Evolutionary conservation across 2,888 invertebrate species (phyloP), one percentile per base, ranked within the genome.

Genomic region (Drosophila subsilvestris): DNA sequence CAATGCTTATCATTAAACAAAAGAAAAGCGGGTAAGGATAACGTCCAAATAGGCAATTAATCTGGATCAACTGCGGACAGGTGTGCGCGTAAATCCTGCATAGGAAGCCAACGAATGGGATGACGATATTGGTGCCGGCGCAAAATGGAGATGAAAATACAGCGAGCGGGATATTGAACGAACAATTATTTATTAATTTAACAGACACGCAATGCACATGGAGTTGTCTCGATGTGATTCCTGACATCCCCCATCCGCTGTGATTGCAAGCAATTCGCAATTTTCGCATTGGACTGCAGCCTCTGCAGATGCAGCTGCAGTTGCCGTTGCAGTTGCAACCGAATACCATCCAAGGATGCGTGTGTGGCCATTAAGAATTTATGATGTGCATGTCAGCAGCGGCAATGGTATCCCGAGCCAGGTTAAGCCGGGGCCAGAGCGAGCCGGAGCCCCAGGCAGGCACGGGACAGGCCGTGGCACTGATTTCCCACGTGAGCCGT

Each of bases 301-400:
- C 42, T 49, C 32, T 25, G 61, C 63, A 43, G 22, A 37, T 42
- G 25, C 62, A 49, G 18, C 18, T 58, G 42, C 37, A 32, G 42
- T 3, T 50, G 44, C 25, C n/a, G n/a, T n/a, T n/a, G n/a, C n/a
- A n/a, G n/a, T 25, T 63, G 62, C 58, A 60, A 12, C n/a, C 43
- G 63, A 32, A 25, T 27, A 43, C 47, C 43, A 47, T 45, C 37
- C 37, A 56, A 45, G 63, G 63, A 65, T 68, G 63, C 60, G 61
- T 82, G 70, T 45, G 63, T 63, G 62, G 54, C 67, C 88, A 89
- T 84, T 89, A 84, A 87, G 73, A 79, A 84, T 84, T 89, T 88
- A 84, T 84, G 77, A 77, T 87, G 80, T 70, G 58, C 70, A 84
- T 69, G 66, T 63, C 87, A 80, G 65, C 81, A 57, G 71, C 59